Base-by-base conservation (phyloP, 2,888 invertebrate genomes). In the Macrosoma leucophasiata region DNA sequence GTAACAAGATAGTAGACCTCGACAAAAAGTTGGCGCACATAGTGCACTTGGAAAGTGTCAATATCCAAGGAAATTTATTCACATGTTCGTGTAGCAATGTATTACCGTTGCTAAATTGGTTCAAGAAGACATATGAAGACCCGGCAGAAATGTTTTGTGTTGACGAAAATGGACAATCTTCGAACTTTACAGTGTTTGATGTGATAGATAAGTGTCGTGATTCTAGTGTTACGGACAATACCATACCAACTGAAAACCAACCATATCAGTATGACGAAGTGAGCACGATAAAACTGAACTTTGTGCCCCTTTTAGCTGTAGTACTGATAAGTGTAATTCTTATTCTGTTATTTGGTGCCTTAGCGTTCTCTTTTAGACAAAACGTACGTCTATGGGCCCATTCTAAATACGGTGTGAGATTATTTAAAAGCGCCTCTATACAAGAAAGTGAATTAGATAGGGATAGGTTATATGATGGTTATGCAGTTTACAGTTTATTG, bases 391-490 rank as follows among this genome's bases (percentile, higher is more conserved):
- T 94, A 37, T 93, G 93, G 92, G 90, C 92, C 8, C 92, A 92
- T 71, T 89, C 92, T 29, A 90, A 88, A 50, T 95, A 92, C 69
- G 94, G 93, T 23, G 87, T 93, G 15, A 86, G 93, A 39, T 81
- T 94, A 47, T 91, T 92, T 61, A 90, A 90, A 75, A 88, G 87
- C 67, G 74, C 79, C 50, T 79, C 86, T 40, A 77, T 86, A 39
- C 82, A 84, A 52, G 85, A 85, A 50, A 86, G 86, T 64, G 84
- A 88, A 56, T 67, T 89, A 14, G 85, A 88, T 58, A 76, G 84
- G 50, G 91, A 91, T 59, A 88, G 92, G 49, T 82, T 93, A 32
- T 95, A 92, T 73, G 95, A 96, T 76, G 94, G 93, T 41, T 96
- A 95, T 73, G 88, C 96, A 62, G 90, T 94, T 29, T 96, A 95